phyloP scores from a whole-genome alignment of 1,140 invertebrate species.

The Hyphantria cunea region DNA sequence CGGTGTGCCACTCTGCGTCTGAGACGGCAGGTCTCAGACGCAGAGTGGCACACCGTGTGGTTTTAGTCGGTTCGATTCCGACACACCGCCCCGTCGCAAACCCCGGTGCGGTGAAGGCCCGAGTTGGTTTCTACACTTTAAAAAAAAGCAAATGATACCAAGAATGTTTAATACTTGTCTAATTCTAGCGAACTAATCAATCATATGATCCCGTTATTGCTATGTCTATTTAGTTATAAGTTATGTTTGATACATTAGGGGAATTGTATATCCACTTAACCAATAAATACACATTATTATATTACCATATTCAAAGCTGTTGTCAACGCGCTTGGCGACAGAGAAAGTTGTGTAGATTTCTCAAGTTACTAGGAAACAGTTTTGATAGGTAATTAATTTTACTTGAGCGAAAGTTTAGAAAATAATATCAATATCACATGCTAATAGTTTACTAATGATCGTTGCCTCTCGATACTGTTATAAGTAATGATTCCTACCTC shows the following conservation, averaged over 20 bases:
- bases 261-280: neutral
- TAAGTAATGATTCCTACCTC: too few species aligned
- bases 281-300: neutral
- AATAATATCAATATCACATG: neutral
- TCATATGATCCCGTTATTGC: slow-evolving; percentile 9
- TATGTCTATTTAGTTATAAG: slow-evolving; percentile 4
- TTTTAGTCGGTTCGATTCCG: too few species aligned
- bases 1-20: too few species aligned
- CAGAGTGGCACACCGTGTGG: too few species aligned
- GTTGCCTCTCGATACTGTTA: too few species aligned
- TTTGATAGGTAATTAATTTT: neutral
- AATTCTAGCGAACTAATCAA: neutral
- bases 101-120: too few species aligned
- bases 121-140: too few species aligned
- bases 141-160: too few species aligned
- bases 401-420: neutral
- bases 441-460: too few species aligned
- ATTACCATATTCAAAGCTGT: neutral
- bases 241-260: neutral
- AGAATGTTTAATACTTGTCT: neutral
- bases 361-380: neutral
- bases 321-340: neutral
- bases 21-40: too few species aligned
- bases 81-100: too few species aligned
- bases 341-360: neutral